Percentiles rank a stretch among this genome's conserved stretches.
Evolutionary conservation across 2,113 vertebrate species (phyloP).

Genomic region (Nymphicus hollandicus): DNA sequence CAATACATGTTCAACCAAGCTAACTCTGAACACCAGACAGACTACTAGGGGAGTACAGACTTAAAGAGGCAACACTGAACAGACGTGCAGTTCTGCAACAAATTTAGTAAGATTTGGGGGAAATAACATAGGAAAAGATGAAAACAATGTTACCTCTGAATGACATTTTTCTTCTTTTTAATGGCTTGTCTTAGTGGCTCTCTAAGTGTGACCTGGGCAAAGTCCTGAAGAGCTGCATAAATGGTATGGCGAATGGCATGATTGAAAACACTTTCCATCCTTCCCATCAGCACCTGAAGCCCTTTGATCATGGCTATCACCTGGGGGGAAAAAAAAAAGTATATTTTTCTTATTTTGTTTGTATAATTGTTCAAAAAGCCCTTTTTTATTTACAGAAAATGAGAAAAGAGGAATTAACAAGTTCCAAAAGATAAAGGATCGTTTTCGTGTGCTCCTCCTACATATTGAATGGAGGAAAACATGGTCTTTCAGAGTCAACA

Average conservation of each 20-base stretch:
- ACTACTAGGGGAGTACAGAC: neutral
- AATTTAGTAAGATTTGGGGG: neutral
- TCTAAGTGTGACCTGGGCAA: constrained; percentile 83
- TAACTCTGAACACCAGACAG: neutral
- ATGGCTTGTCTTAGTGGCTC: constrained; percentile 87
- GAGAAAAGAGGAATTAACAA: neutral
- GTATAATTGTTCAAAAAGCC: neutral
- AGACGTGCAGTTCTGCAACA: neutral
- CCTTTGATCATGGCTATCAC: constrained; percentile 92
- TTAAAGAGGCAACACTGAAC: neutral
- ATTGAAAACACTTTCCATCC: constrained; percentile 91
- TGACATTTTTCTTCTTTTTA: constrained; percentile 89
- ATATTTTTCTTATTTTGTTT: neutral
- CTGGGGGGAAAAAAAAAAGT: constrained; percentile 46
- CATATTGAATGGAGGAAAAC: neutral
- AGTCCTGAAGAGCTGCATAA: constrained; percentile 87
- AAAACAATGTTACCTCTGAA: constrained; percentile 78
- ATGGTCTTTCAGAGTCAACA: neutral
- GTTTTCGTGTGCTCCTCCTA: neutral
- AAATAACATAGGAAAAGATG: neutral
- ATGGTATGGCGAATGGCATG: constrained; percentile 89
- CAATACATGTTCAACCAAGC: rapidly evolving
- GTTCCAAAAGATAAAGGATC: neutral
- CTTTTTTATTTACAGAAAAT: neutral
- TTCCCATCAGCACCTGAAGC: constrained; percentile 87